Base-by-base conservation (phyloP, 2,888 invertebrate species). In the Pterostichus madidus region DNA sequence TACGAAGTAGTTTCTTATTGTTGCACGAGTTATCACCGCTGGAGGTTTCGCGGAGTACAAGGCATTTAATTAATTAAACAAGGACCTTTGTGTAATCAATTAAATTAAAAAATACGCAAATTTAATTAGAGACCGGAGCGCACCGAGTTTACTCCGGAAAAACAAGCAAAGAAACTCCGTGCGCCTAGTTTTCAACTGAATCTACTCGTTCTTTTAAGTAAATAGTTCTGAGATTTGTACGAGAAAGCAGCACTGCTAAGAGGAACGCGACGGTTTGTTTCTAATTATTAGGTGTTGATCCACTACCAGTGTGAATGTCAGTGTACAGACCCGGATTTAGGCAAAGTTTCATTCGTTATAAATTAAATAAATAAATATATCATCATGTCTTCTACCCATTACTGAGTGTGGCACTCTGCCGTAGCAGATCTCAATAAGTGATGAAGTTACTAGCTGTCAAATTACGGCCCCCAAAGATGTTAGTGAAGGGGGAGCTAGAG, bases 91-190 rank as follows among this genome's bases (percentile, higher is more conserved):
- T 78, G 59, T 59, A 78, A 78, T 78, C 44, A 78, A 78, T 78
- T 78, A 61, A 78, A 78, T 78, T 76, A 76, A 76, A 76, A 76
- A 76, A 76, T 76, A 76, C 76, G 76, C 76, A 76, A 76, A 76
- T 76, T 76, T 76, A 76, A 76, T 76, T 76, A 76, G 76, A 52
- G 52, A 13, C 78, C 5, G 17, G 44, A 15, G 13, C n/a, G 11
- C 17, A 8, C 6, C 4, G 35, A 61, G 46, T 24, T 39, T 5
- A 39, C 24, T 10, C 24, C 11, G 15, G 15, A 24, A 71, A 73
- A 73, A 73, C 73, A 73, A 73, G 73, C 73, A 73, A 73, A 73
- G 73, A 49, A 46, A 49, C n/a, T 73, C n/a, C n/a, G 10, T 13
- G 11, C n/a, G 13, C 17, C 68, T 39, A 39, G 24, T 44, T 49